Base-by-base conservation (phyloP, 2,113 vertebrate genomes). In the Tapirus terrestris region DNA sequence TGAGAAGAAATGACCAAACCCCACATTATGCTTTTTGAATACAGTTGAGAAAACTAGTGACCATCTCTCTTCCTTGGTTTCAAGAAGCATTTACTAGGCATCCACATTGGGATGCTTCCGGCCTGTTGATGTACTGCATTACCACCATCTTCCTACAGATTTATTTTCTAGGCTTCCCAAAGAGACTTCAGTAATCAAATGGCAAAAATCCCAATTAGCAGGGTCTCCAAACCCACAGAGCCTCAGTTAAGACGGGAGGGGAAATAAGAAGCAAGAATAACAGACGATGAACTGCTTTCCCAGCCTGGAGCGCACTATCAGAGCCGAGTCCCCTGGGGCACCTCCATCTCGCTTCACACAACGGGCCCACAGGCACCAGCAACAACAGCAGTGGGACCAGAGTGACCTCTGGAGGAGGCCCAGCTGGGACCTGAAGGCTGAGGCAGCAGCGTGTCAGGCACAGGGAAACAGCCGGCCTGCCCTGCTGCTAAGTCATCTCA, bases 11-110 rank as follows among this genome's bases (percentile, higher is more conserved):
- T 8, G 17, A 72, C 48, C 60, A 70, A 39, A 77, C 13, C 25
- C 25, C 81, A 36, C 58, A 83, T 58, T 58, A 33, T 13, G 43
- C 31, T 70, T 96, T 84, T 31, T n/a, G 75, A 98, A 92, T 72
- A 65, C 27, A 20, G 83, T 29, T 91, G 9, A 72, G 45, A 97
- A 97, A 0, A 1, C 61, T 11, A 81, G 6, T 56, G 43, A 29
- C 6, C n/a, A 48, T 97, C 91, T 96, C 88, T 90, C 48, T 81
- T 70, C 73, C 86, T 95, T 6, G 8, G 73, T 93, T 81, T 98
- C 95, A 98, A 97, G 97, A 97, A 98, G 83, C 95, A 93, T 97
- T 80, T 94, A 98, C 97, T 95, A 95, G 97, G 97, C 94, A 95
- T 93, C 97, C 96, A 89, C 43, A 80, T 31, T 79, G n/a, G 81